Evolutionary conservation across 2,797 vertebrate genomes (phyloP).

Genomic region (Phrynocephalus vlangalii): DNA sequence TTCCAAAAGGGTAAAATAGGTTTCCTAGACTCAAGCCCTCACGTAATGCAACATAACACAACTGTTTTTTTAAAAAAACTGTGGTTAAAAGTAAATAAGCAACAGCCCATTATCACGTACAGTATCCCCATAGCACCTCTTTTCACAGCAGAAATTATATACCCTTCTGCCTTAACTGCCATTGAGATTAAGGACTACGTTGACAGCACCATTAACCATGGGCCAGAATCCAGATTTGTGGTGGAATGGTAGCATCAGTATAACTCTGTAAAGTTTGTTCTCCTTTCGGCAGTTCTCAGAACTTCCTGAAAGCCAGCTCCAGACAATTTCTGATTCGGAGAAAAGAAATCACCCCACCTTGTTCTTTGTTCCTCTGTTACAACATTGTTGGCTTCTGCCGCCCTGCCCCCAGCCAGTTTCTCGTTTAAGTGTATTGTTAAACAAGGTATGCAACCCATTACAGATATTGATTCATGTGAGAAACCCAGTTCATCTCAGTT

Average conservation of each 20-base stretch:
- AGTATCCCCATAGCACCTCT: not conserved
- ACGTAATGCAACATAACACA: not conserved
- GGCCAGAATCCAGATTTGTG: too few relatives aligned
- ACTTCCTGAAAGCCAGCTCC: too few relatives aligned
- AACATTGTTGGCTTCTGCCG: too few relatives aligned
- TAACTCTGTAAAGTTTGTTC: too few relatives aligned
- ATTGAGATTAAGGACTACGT: not conserved
- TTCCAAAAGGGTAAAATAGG: slow-evolving; percentile 11
- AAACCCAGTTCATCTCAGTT: not conserved
- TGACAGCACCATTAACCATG: not conserved
- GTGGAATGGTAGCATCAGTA: too few relatives aligned
- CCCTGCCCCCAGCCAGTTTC: not conserved
- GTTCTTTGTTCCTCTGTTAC: too few relatives aligned
- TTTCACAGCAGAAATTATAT: not conserved
- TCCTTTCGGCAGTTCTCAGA: too few relatives aligned
- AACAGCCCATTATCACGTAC: not conserved
- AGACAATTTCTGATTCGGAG: too few relatives aligned
- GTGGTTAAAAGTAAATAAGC: not conserved
- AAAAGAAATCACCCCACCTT: too few relatives aligned
- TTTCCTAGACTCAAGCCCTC: not conserved
- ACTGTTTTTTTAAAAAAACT: not conserved
- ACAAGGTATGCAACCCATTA: not conserved
- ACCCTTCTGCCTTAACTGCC: not conserved
- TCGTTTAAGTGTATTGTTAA: not conserved
- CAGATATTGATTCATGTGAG: not conserved